Percentiles rank a stretch among this genome's conserved stretches.
Conservation (phyloP, 1,140 invertebrate species). For the Trachymyrmex cornetzi region DNA sequence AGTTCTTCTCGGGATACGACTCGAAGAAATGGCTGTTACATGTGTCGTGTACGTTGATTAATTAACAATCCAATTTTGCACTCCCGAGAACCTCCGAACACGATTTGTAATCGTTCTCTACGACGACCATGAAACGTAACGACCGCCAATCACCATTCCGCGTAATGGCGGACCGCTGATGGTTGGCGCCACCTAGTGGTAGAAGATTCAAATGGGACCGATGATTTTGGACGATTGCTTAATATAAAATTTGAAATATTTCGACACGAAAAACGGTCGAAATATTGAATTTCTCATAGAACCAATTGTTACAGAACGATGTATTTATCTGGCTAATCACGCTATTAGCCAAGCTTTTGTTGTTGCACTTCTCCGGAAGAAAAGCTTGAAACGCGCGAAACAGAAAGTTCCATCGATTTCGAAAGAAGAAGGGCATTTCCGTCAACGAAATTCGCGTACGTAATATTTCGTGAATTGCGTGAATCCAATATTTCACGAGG, state of each 20-base stretch:
- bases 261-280: neutral
- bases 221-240: neutral
- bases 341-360: neutral
- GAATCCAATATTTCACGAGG: neutral
- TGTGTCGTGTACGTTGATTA: neutral
- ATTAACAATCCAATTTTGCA: neutral
- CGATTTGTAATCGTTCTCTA: neutral
- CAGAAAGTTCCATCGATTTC: neutral
- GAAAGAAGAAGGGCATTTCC: no score
- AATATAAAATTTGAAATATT: neutral
- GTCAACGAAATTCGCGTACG: neutral
- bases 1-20: neutral
- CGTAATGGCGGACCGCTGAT: neutral
- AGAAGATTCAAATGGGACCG: neutral
- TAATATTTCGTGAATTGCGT: neutral
- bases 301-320: neutral
- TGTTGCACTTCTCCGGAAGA: neutral
- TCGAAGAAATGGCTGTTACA: neutral
- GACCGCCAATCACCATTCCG: neutral
- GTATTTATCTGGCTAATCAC: neutral
- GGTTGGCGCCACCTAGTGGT: neutral
- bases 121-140: neutral
- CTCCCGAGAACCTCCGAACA: neutral
- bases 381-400: neutral
- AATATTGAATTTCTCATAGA: neutral